Percentiles rank a stretch among this genome's conserved stretches.
Conservation (phyloP, 2,797 vertebrate species). For the Poecilia velifera region DNA sequence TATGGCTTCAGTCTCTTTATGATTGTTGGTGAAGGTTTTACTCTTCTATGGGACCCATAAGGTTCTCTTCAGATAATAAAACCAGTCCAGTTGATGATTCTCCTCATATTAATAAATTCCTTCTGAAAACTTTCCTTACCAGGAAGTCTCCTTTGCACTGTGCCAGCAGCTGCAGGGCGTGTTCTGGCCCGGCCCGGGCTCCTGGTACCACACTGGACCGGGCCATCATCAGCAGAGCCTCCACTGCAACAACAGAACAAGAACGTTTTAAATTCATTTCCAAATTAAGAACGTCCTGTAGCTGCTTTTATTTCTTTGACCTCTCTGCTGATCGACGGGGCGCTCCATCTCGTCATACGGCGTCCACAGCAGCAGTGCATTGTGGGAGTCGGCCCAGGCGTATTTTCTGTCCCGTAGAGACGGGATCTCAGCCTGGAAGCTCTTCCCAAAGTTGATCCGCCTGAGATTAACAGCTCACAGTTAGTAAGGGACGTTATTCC, state of each 20-base stretch:
- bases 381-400: slow-evolving; percentile 79
- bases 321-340: slow-evolving; percentile 85
- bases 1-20: not conserved
- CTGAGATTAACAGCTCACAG: slow-evolving; percentile 70
- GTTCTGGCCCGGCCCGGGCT: slow-evolving; percentile 88
- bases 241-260: slow-evolving; percentile 78
- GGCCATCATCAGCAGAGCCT: slow-evolving; percentile 88
- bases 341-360: slow-evolving; percentile 84
- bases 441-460: slow-evolving; percentile 87
- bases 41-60: not conserved
- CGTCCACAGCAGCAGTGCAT: slow-evolving; percentile 89
- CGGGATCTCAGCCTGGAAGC: slow-evolving; percentile 92
- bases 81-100: not conserved
- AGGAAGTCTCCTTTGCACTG: slow-evolving; percentile 90
- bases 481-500: not conserved
- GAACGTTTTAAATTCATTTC: not conserved
- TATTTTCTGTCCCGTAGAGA: slow-evolving; percentile 72
- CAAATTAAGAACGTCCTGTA: too few species aligned
- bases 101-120: not conserved
- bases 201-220: slow-evolving; percentile 90
- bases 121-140: slow-evolving; percentile 78
- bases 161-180: slow-evolving; percentile 89
- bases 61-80: not conserved
- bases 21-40: not conserved
- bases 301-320: slow-evolving; percentile 62